phyloP scores from a whole-genome alignment of 2,113 vertebrate species.

The Vulpes vulpes region DNA sequence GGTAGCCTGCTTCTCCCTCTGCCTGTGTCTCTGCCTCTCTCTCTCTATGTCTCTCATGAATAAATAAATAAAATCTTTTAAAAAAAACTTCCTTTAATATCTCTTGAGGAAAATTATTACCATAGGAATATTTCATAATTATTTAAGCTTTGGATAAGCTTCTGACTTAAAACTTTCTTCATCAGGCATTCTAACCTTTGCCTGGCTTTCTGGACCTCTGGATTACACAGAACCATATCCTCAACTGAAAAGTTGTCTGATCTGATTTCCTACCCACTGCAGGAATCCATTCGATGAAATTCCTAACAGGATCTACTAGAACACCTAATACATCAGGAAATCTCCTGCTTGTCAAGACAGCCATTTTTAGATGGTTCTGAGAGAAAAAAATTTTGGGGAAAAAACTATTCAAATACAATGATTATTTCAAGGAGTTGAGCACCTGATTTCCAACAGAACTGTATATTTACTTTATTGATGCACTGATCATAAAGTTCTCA shows the following conservation, averaged over 20 bases:
- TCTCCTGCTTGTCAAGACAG: background rate
- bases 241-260: conserved; percentile 6
- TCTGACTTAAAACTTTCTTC: background rate
- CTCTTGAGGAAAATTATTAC: conserved; percentile 31
- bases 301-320: conserved; percentile 1
- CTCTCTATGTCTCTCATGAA: too few species aligned
- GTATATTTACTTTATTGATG: background rate
- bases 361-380: conserved; percentile 20
- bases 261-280: background rate
- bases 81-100: conserved; percentile 1
- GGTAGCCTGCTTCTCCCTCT: too few species aligned
- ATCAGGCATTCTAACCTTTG: conserved; percentile 1
- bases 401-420: background rate
- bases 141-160: background rate
- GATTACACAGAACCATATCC: background rate
- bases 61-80: too few species aligned
- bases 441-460: background rate
- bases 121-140: conserved; percentile 31
- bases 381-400: background rate
- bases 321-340: conserved; percentile 31
- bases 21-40: too few species aligned
- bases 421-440: conserved; percentile 32
- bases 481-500: background rate
- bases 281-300: background rate
- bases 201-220: conserved; percentile 10